Evolutionary conservation across 2,888 invertebrate genomes (phyloP), one percentile per base, ranked within the genome.

Genomic region (Campoplex capitator): DNA sequence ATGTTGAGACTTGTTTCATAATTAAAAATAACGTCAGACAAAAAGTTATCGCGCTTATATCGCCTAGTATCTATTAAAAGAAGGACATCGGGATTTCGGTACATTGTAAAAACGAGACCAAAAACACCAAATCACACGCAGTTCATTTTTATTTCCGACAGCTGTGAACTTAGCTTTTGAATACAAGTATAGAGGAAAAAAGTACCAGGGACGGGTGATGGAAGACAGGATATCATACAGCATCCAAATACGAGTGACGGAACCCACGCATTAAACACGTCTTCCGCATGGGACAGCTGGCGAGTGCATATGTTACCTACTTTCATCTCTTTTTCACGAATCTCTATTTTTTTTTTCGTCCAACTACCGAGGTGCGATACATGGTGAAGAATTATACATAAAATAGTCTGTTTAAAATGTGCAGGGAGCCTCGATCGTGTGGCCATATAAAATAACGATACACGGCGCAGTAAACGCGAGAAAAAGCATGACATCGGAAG

Each of bases 111-210:
- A 80, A 51, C 56, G 73, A 23, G 74, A 58, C 51, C 18, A 62
- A 28, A 28, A 67, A 68, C 84, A 35, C 38, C 65, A 73, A 74
- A 75, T 75, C 16, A 68, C 68, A 84, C 81, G 68, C 77, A 65
- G 84, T 76, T 79, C 75, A 71, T 84, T 88, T 84, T 88, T 83
- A 84, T 89, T 90, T 88, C 90, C 88, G 89, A 89, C 89, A 88
- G 88, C 87, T 89, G 89, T 89, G 82, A 88, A 88, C 89, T 88
- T 88, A 73, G 82, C 62, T 71, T 87, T 65, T 71, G 48, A 68
- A 35, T 23, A n/a, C 62, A 67, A 58, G 83, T 62, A 71, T 32
- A 85, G 68, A 78, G 56, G 65, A 54, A 56, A 28, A n/a, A 35
- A 68, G 35, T 23, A 23, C 28, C 28, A 67, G 28, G 62, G 51